These are phyloP conservation scores for Carassius gibelio DNA, from an alignment of 2,113 vertebrate species.

Conservation along the genomic window DNA sequence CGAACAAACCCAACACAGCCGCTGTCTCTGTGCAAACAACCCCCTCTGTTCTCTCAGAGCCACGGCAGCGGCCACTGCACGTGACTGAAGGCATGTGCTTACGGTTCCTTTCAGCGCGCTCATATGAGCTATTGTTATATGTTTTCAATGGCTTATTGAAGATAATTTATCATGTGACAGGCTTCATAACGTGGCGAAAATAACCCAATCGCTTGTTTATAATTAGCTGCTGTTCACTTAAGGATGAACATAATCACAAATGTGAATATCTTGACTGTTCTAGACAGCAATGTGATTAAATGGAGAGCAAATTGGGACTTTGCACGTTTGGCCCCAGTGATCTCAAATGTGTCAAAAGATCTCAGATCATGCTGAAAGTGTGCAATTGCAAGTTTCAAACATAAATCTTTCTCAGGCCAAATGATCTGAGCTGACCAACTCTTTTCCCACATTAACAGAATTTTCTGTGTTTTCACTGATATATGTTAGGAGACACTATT, in stretches of 20 bases:
- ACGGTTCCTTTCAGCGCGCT: slow-evolving; percentile 35
- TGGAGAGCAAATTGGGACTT: not conserved
- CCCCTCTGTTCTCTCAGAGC: slow-evolving; percentile 21
- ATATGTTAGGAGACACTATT: too few relatives aligned
- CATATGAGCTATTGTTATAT: slow-evolving; percentile 36
- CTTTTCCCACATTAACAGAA: too few relatives aligned
- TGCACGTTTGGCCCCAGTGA: not conserved
- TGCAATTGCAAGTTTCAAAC: not conserved
- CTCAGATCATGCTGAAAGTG: not conserved
- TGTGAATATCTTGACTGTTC: not conserved
- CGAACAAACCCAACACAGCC: slow-evolving; percentile 41
- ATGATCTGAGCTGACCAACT: not conserved
- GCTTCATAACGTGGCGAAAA: not conserved
- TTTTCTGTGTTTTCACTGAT: too few relatives aligned
- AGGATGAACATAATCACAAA: not conserved
- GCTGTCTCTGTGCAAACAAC: slow-evolving; percentile 37
- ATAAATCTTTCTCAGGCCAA: not conserved
- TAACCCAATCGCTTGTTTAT: not conserved
- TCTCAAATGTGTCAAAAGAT: not conserved
- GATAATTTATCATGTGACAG: slow-evolving; percentile 34
- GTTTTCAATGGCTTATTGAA: slow-evolving; percentile 41
- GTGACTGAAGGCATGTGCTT: slow-evolving; percentile 43
- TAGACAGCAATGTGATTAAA: not conserved
- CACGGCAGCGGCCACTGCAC: not conserved
- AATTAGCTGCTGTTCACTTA: slow-evolving; percentile 16